Base-by-base conservation (phyloP, 2,113 vertebrate species). In the Vulpes vulpes region DNA sequence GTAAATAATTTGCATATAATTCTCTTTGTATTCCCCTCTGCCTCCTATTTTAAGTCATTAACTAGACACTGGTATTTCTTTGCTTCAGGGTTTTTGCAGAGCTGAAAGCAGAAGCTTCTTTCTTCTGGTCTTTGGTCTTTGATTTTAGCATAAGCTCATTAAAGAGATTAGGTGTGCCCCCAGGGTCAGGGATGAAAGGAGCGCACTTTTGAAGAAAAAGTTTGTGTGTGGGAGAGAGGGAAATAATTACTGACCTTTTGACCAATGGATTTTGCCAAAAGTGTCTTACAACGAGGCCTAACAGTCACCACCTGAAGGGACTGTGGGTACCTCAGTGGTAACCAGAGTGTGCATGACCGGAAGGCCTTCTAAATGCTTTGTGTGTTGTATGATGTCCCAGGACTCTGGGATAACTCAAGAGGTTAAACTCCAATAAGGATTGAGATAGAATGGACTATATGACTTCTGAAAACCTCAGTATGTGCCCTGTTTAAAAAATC, bases 141-240 rank as follows among this genome's bases (percentile, higher is more conserved):
- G 97, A 96, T 97, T 96, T 92, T 74, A 82, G 38, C 38, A 81
- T 85, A 96, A 97, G 19, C 89, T 96, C 88, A 91, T 96, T 95
- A 96, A 85, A 84, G 81, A 92, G 91, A 98, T 96, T 91, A 96
- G 95, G 94, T 92, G 51, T 59, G 93, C 32, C 94, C 83, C 49
- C 27, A 65, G 96, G 93, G 81, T 96, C 97, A 98, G 80, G 88
- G 94, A 97, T 96, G 85, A 96, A 96, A 97, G 91, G 38, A 62
- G 25, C 9, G 11, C 4, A 65, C 91, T 93, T 83, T 43, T 59
- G 85, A 97, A 96, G 91, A 78, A 83, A 94, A 96, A 82, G 32
- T 89, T 23, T 82, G 53, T 82, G 57, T 81, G 71, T 60, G 76
- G 55, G 71, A 92, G 38, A 69, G 32, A 95, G 79, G 60, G 81